Evolutionary conservation across 2,113 vertebrate species (phyloP), one percentile per base, ranked within the genome.

Genomic region (Solenodon paradoxus): DNA sequence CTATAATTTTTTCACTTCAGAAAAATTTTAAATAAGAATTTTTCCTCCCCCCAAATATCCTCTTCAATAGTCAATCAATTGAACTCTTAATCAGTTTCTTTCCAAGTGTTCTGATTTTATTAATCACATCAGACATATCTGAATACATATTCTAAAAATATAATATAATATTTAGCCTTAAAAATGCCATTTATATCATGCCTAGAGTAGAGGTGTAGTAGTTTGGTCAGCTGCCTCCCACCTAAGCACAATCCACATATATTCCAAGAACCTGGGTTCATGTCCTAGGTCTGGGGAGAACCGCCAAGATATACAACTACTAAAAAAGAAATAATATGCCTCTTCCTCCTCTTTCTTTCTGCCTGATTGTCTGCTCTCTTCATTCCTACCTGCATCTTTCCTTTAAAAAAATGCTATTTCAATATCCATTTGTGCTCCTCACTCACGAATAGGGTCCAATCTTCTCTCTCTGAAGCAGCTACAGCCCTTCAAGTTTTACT

Each of bases 51-150:
- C 12, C 53, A 10, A 35, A 82, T 47, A 59, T 88, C 95, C n/a
- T 84, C 24, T 88, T 92, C 53, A 92, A 59, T 68, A 47, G 6
- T 30, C 20, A 64, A 45, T 59, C 80, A 71, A 57, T 40, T 90
- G 15, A 64, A 74, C 30, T 89, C 15, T 89, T 75, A 59, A 53
- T 61, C 2, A 38, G 32, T 49, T 95, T 94, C 91, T 80, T 95
- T 94, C 16, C 69, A 92, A 94, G 66, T 16, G 66, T 83, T 93
- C 38, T 75, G 26, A 89, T 81, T 94, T 86, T 53, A 28, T 90
- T 86, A 92, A 89, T 63, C 57, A 82, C 63, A n/a, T 80, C 38
- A 94, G 26, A 75, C 28, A 12, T 42, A 75, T 82, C n/a, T 75
- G n/a, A 40, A 35, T 64, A 24, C 15, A 35, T 94, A 64, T 71